Conservation (phyloP, 1,140 invertebrate species). For the Heliconius congener region DNA sequence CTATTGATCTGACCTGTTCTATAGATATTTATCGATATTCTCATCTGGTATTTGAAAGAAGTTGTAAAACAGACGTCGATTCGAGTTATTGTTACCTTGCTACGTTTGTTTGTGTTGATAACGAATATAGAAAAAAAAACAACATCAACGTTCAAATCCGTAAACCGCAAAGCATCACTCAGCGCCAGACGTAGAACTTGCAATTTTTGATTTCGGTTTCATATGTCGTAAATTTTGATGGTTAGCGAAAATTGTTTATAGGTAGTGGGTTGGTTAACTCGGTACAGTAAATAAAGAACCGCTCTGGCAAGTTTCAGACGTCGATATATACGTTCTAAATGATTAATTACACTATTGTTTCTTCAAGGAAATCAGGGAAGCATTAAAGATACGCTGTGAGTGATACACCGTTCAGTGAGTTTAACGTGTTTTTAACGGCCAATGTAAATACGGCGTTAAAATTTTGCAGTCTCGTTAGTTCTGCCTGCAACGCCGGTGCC, state of each 20-base stretch:
- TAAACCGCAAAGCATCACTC: slow-evolving; percentile 49
- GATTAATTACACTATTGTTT: slow-evolving; percentile 72
- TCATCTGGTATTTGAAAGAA: not conserved
- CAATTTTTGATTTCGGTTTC: slow-evolving; percentile 49
- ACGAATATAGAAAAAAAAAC: slow-evolving; percentile 21
- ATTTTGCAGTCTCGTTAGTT: slow-evolving; percentile 57
- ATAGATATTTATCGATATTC: not conserved
- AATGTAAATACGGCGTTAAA: slow-evolving; percentile 60
- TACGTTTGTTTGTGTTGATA: slow-evolving; percentile 24
- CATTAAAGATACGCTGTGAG: slow-evolving; percentile 35
- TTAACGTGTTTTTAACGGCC: slow-evolving; percentile 63
- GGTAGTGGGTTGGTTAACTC: slow-evolving; percentile 56
- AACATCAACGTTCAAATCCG: slow-evolving; percentile 21
- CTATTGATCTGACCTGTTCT: not conserved
- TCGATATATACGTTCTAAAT: slow-evolving; percentile 61
- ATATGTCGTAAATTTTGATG: slow-evolving; percentile 54
- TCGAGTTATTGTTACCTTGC: slow-evolving; percentile 13
- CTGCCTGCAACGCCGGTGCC: slow-evolving; percentile 9
- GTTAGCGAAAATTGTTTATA: slow-evolving; percentile 64
- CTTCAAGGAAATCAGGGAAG: slow-evolving; percentile 33
- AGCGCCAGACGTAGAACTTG: slow-evolving; percentile 36
- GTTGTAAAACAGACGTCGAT: slow-evolving; percentile 8
- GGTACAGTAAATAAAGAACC: slow-evolving; percentile 63
- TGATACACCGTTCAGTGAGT: slow-evolving; percentile 52
- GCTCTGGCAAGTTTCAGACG: slow-evolving; percentile 63